Percentiles rank a stretch among this genome's conserved stretches.
Evolutionary conservation across 2,888 invertebrate species (phyloP).

Genomic region (Scaptomyza flava): DNA sequence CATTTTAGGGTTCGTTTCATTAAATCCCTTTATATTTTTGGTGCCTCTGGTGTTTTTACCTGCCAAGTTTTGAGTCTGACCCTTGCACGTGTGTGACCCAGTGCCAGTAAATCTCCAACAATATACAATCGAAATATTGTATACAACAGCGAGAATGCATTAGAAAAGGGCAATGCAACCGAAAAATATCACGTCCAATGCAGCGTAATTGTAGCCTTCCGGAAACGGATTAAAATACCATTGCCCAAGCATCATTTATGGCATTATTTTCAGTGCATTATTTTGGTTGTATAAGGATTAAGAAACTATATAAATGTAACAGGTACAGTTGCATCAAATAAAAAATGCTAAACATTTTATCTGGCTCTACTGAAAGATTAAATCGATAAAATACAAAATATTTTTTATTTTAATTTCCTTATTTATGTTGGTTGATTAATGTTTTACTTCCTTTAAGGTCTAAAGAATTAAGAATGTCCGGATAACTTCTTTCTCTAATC

Average conservation of each 20-base stretch:
- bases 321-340: conserved; percentile 2
- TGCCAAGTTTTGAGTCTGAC: conserved; percentile 65
- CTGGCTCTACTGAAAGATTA: neutral
- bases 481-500: neutral
- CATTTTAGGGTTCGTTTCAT: conserved; percentile 72
- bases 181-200: conserved; percentile 55
- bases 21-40: conserved; percentile 61
- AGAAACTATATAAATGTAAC: neutral
- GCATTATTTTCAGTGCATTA: conserved; percentile 9
- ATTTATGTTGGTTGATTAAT: neutral
- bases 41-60: conserved; percentile 63
- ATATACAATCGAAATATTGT: conserved; percentile 32
- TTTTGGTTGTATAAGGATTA: neutral
- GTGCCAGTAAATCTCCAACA: conserved; percentile 65
- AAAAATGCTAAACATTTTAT: conserved; percentile 1
- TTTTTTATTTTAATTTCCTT: neutral
- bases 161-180: conserved; percentile 53
- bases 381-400: too few relatives aligned
- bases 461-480: neutral
- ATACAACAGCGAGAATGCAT: conserved; percentile 42
- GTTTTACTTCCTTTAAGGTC: neutral
- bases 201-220: conserved; percentile 68
- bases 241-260: conserved; percentile 31
- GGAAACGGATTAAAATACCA: conserved; percentile 72
- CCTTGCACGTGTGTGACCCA: conserved; percentile 82